Evolutionary conservation across 2,113 vertebrate species (phyloP), one percentile per base, ranked within the genome.

Genomic region (Amphilophus citrinellus): DNA sequence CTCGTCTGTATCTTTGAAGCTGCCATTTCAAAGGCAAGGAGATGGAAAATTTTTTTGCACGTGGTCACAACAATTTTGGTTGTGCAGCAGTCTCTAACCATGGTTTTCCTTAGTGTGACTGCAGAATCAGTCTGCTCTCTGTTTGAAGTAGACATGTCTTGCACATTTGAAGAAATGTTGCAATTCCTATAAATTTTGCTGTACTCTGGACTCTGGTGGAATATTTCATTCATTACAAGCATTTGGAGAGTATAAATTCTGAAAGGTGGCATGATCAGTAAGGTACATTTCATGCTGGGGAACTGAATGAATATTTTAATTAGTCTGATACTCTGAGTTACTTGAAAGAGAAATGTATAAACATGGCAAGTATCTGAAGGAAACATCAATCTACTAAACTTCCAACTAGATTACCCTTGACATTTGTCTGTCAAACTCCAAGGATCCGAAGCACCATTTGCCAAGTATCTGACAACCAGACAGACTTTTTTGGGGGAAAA

Each of bases 191-290:
- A 66, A 58, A 88, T 84, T 75, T 79, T 78, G 15, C 35, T 58
- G 80, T 56, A 24, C 24, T 77, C 22, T 73, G 58, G 24, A 61
- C 76, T 77, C 62, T 11, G 60, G 66, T 61, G 47, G 24, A 62
- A 88, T 87, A 65, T 80, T 85, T 85, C 22, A 88, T 81, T 87
- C 39, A 90, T 83, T 84, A 80, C 60, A 78, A 73, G 59, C 56
- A 76, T 57, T 79, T 73, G n/a, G 17, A 88, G 30, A 73, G 68
- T 32, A 56, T 18, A 73, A 73, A 50, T 56, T 73, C 68, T 73
- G 47, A 56, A 73, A 61, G 24, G 56, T 68, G 73, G 76, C 47
- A 53, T 61, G 62, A 88, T 85, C 56, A 85, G 66, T 53, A 60
- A 82, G 47, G 60, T 87, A 65, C 22, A 57, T 59, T 78, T 50